Evolutionary conservation across 35 echinoderm and acorn worm species (phyloP), one percentile per base, ranked within the genome.

Genomic region (Antedon bifida): DNA sequence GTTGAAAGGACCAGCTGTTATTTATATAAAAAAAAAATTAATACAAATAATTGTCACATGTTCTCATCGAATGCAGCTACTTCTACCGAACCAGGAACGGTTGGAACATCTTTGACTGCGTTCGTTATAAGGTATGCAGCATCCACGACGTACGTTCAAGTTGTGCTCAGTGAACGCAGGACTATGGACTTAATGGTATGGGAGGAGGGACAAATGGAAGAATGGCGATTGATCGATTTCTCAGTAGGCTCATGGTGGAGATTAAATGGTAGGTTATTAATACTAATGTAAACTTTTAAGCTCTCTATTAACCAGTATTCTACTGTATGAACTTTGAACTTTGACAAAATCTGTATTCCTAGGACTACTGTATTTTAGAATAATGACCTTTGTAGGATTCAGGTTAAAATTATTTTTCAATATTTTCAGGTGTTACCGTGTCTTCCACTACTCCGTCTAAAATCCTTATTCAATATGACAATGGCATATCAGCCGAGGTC

Each of bases 31-130:
- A n/a, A n/a, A n/a, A n/a, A n/a, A n/a, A n/a, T n/a, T n/a, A n/a
- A n/a, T n/a, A n/a, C n/a, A n/a, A n/a, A n/a, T n/a, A n/a, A n/a
- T n/a, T n/a, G n/a, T n/a, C n/a, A n/a, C 38, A 42, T 42, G 38
- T 42, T 42, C 4, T 42, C 14, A 7, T 42, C 14, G n/a, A n/a
- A 23, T 29, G 32, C 33, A 45, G 23, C 30, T 21, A 35, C 64
- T 30, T 16, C 36, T 78, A 64, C 51, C 9, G 51, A 64, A 23
- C 51, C 35, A 26, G 36, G 55, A 92, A 91, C 85, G 28, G 36
- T 46, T 29, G 94, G 88, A 0, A 97, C 94, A 7, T 89, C 88
- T 30, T 45, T 97, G 42, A 97, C 85, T n/a, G 94, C 90, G 8
- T 74, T 92, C 16, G 83, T 83, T 0, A 84, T 86, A 35, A 32